A percentile compares a stretch with the other conserved stretches of the same genome.
phyloP scores from a whole-genome alignment of 2,113 vertebrate genomes.

The Heliornis fulica region DNA sequence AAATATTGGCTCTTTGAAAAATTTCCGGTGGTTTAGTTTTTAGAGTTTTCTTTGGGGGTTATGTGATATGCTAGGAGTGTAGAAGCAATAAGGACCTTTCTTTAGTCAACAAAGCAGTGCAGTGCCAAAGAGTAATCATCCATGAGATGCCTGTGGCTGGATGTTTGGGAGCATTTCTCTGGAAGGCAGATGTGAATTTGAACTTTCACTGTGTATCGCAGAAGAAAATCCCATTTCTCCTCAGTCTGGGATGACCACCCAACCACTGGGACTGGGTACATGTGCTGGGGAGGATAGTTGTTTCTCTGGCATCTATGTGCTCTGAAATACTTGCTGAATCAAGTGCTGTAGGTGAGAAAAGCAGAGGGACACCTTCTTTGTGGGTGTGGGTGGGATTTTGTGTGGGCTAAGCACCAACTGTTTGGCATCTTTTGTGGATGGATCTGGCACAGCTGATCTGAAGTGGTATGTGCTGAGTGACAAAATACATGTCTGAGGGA shows the following conservation, averaged over 20 bases:
- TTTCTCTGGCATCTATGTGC: neutral
- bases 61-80: neutral
- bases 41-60: neutral
- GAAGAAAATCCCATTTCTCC: neutral
- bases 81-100: neutral
- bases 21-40: neutral
- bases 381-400: neutral
- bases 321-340: neutral
- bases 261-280: neutral
- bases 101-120: neutral
- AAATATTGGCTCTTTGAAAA: neutral
- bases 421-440: slow-evolving; percentile 3
- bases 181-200: neutral
- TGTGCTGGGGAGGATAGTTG: neutral
- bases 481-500: slow-evolving; percentile 13
- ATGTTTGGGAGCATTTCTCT: neutral
- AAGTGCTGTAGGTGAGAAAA: neutral
- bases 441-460: neutral
- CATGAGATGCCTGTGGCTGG: no score
- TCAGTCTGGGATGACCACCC: neutral
- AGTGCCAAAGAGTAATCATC: no score
- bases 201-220: neutral
- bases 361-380: neutral
- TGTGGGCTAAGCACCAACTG: slow-evolving; percentile 30
- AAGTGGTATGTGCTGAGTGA: neutral